Percentiles rank a stretch among this genome's conserved stretches.
phyloP scores from a whole-genome alignment of 2,113 vertebrate genomes.

The Syngnathus floridae region DNA sequence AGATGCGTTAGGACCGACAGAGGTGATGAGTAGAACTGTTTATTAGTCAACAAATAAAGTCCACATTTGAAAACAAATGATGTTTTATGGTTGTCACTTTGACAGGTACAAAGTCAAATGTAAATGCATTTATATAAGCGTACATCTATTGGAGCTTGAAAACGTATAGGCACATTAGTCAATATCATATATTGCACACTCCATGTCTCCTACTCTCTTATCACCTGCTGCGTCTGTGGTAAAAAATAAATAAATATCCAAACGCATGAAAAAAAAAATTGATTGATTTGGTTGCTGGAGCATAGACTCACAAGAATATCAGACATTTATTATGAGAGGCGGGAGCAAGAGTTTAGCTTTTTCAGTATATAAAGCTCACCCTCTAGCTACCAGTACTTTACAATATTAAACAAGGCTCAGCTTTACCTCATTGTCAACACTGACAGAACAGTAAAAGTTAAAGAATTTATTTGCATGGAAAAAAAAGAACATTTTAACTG shows the following conservation, averaged over 20 bases:
- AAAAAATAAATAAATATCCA: neutral
- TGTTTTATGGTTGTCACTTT: constrained; percentile 12
- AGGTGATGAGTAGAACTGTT: constrained; percentile 15
- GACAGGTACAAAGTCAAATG: constrained; percentile 27
- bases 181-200: constrained; percentile 63
- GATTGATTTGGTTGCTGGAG: neutral
- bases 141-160: constrained; percentile 24
- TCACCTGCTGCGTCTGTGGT: constrained; percentile 12
- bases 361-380: constrained; percentile 43
- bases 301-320: constrained; percentile 21
- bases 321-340: constrained; percentile 17
- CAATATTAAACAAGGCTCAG: constrained; percentile 47
- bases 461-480: constrained; percentile 4
- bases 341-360: constrained; percentile 33
- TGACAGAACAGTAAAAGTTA: constrained; percentile 6
- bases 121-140: constrained; percentile 41
- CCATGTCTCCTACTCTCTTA: constrained; percentile 18
- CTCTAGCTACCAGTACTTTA: constrained; percentile 25
- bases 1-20: constrained; percentile 41
- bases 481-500: neutral
- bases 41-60: constrained; percentile 54
- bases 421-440: constrained; percentile 36
- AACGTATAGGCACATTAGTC: constrained; percentile 60
- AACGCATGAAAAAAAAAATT: neutral
- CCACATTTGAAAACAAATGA: constrained; percentile 1